Base-by-base conservation (phyloP, 2,113 vertebrate species). In the Larimichthys polyactis region DNA sequence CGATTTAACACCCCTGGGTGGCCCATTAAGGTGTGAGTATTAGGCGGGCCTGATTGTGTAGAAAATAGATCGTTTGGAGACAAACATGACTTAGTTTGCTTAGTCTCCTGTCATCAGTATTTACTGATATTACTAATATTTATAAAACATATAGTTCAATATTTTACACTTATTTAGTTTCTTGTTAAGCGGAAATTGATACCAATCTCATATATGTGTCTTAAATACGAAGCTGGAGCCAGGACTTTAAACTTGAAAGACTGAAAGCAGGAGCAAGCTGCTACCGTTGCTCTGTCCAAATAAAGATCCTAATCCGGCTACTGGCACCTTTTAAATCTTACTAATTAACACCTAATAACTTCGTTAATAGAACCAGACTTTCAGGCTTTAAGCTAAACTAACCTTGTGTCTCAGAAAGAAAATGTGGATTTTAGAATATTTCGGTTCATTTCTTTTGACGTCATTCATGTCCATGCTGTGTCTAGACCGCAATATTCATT, bases 1-100 rank as follows among this genome's bases (percentile, higher is more conserved):
- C 1, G 2, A 68, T 85, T 87, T 85, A 88, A 85, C 82, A 82
- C 60, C 32, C 59, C 66, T 82, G 73, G 57, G 68, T 87, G 79
- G 87, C 82, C 76, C 60, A 62, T 87, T 81, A 51, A 59, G 54
- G 49, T 67, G 20, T 29, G 24, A 71, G 40, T 46, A 12, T 60
- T 32, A 69, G 49, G 49, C 8, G 0, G 1, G 29, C 32, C 68
- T 32, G 11, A 32, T 70, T 55, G 27, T 57, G 66, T 36, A 49
- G 22, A 58, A 75, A 43, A 67, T 59, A 62, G 1, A 71, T 64
- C 15, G n/a, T 27, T 43, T 19, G 0, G 72, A 48, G 46, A 55
- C 40, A 44, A 64, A 71, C 17, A 62, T 14, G 63, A 54, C 19
- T 62, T 80, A n/a, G n/a, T n/a, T n/a, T n/a, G 2, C 4, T 44